Base-by-base conservation (phyloP, 2,888 invertebrate genomes). In the Clepsis dumicolana region DNA sequence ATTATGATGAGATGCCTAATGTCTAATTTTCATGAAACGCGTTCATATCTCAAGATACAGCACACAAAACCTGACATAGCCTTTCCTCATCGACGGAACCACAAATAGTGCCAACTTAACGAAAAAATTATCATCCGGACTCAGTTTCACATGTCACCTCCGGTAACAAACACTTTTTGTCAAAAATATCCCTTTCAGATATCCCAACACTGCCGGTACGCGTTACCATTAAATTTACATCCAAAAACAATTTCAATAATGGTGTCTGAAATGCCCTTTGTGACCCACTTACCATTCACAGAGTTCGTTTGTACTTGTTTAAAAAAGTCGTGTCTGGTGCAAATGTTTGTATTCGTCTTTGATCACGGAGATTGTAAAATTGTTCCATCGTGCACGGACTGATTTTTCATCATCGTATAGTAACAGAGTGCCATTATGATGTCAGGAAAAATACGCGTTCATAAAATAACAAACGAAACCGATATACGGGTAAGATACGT, bases 341-440 rank as follows among this genome's bases (percentile, higher is more conserved):
- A 44, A 44, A 44, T 44, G 44, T 44, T 44, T 44, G 44, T 44
- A 18, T 44, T 44, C 18, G 18, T 7, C 44, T 18, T 44, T 44
- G 16, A 44, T 44, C 44, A 44, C 1, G 8, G 14, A 8, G 7
- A 7, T 8, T 18, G 5, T 44, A 44, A 8, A 44, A 44, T 44
- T 44, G 8, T 44, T 4, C 7, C 18, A 8, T 44, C 18, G 18
- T 18, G 7, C 5, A 29, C 5, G 8, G 29, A 1, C 29, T 29
- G 29, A 4, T 29, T 29, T 29, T 29, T 1, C 29, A 29, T 29
- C 7, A 5, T 4, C 29, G 1, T 12, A n/a, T 38, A n/a, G 14
- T n/a, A 14, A 3, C 29, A 5, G 5, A n/a, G 4, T 8, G 29
- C 12, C 4, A n/a, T 14, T n/a, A 14, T 4, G 14, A 38, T 14